Base-by-base conservation (phyloP, 2,888 invertebrate genomes). In the Allophyes oxyacanthae region DNA sequence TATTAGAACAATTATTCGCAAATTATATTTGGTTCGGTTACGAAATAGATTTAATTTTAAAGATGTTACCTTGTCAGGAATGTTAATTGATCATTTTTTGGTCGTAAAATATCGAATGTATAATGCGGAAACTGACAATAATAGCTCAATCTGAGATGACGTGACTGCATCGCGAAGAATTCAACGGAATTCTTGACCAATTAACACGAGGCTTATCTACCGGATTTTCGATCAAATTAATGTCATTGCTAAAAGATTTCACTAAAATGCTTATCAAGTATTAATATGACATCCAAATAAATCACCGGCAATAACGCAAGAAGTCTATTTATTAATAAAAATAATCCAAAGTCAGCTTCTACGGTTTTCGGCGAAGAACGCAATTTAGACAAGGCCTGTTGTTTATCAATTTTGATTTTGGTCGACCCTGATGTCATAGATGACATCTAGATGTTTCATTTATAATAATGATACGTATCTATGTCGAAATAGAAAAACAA, bases 221-320 rank as follows among this genome's bases (percentile, higher is more conserved):
- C 56, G 52, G 62, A 72, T 70, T 66, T 54, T 61, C 44, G 49
- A 55, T 66, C 56, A 55, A 64, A 56, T 67, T 64, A 71, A 72
- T 63, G 51, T 65, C 57, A 70, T 67, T 54, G 61, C 64, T 66
- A 64, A 64, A 67, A 64, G 57, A 68, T 74, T 73, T 66, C 66
- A 69, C 59, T 70, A 51, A 58, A 55, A 64, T 52, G 59, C 53
- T 72, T 74, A 77, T 75, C 48, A 65, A 59, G 67, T 72, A 75
- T 75, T 73, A 75, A 79, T 79, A 71, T 72, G 66, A 67, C 69
- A 72, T 53, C 28, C 15, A 65, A 20, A 72, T 70, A 42, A 73
- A 76, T 73, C 51, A 64, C 46, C 33, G 10, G 36, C 38, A 50
- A 37, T 65, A 48, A 56, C 42, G 42, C 34, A 37, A 52, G 38